Evolutionary conservation across 2,797 vertebrate species (phyloP).

Genomic region (Premnoplex brunnescens): DNA sequence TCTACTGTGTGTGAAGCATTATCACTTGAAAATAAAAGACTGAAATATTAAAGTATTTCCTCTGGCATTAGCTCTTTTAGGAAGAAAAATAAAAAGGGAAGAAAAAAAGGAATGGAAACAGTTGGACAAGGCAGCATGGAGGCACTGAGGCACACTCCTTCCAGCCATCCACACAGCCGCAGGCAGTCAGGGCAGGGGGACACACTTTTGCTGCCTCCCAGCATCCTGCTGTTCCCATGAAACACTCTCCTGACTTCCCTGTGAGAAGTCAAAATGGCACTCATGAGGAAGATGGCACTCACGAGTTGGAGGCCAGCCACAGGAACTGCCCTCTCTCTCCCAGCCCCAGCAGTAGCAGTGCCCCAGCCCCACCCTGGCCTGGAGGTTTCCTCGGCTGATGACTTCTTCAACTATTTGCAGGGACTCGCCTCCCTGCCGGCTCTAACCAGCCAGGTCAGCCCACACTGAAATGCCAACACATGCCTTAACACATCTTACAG

Average conservation of each 20-base stretch:
- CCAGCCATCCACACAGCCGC: fast-evolving
- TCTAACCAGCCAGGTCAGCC: not conserved
- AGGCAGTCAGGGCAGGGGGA: fast-evolving
- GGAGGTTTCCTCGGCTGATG: not conserved
- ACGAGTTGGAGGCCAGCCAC: not conserved
- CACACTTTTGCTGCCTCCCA: not conserved
- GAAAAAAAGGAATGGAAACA: not conserved
- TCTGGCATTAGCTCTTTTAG: not conserved
- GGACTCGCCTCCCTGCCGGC: fast-evolving
- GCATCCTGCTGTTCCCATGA: fast-evolving
- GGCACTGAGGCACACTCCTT: not conserved
- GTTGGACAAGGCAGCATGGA: fast-evolving
- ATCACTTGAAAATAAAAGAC: not conserved
- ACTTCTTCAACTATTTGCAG: not conserved
- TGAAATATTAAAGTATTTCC: not conserved
- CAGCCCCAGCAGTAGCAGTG: not conserved
- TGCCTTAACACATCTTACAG: not conserved
- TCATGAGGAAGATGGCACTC: fast-evolving
- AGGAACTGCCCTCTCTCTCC: not conserved
- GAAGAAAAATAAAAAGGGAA: not conserved
- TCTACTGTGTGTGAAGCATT: fast-evolving
- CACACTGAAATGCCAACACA: not conserved
- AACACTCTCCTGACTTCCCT: not conserved
- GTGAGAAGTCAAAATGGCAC: fast-evolving
- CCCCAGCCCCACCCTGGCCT: fast-evolving